These are phyloP conservation scores for Calcarius lapponicus DNA, from an alignment of 2,797 vertebrate species.

Conservation along the genomic window DNA sequence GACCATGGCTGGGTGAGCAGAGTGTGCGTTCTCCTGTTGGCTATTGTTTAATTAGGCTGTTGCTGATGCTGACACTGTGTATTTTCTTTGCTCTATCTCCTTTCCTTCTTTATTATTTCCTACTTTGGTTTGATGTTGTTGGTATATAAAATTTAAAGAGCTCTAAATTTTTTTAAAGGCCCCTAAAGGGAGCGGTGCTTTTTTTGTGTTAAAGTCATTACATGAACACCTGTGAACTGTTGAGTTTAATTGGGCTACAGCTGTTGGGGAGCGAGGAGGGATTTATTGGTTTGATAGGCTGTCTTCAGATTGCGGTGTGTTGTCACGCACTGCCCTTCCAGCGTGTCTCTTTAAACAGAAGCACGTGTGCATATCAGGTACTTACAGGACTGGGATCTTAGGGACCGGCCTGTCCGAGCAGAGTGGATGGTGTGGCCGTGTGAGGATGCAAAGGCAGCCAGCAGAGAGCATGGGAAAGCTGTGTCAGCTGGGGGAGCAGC, in stretches of 20 bases:
- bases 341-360: slow-evolving; percentile 10
- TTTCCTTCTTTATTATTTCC: slow-evolving; percentile 76
- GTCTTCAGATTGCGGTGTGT: not conserved
- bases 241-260: slow-evolving; percentile 81
- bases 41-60: slow-evolving; percentile 53
- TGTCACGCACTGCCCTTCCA: slow-evolving; percentile 11
- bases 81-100: slow-evolving; percentile 52
- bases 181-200: slow-evolving; percentile 76
- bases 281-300: slow-evolving; percentile 59
- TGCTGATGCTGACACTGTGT: slow-evolving; percentile 29
- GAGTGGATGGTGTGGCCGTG: not conserved
- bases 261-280: slow-evolving; percentile 69
- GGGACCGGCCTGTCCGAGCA: not conserved
- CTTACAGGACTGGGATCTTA: not conserved
- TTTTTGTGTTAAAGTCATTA: slow-evolving; percentile 76
- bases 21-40: slow-evolving; percentile 14
- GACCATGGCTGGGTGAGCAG: not conserved
- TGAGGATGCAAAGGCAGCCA: not conserved
- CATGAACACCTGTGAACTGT: slow-evolving; percentile 78
- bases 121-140: slow-evolving; percentile 78
- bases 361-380: not conserved
- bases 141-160: slow-evolving; percentile 84
- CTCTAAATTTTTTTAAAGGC: slow-evolving; percentile 80
- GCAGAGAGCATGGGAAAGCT: not conserved
- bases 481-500: not conserved